These are phyloP conservation scores for Morbakka virulenta DNA, from an alignment of 30 jellyfish, hydroid and myxozoan genomes.

Conservation along the genomic window DNA sequence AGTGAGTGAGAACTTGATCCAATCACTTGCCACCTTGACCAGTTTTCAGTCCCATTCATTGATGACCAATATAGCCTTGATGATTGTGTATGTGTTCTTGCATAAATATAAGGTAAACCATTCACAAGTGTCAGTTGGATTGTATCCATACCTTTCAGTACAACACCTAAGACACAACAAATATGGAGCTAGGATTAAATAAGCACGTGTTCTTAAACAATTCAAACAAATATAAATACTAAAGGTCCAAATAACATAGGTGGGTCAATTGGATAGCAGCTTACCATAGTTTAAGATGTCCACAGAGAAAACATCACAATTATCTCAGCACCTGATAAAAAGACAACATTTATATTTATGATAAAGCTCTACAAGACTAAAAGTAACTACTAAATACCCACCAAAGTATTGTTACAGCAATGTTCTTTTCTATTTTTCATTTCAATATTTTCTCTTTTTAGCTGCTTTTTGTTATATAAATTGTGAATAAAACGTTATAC, in stretches of 20 bases:
- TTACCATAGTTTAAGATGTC: no score
- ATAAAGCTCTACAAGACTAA: no score
- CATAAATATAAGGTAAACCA: constrained; percentile 41
- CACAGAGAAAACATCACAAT: no score
- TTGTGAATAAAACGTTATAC: no score
- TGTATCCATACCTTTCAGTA: constrained; percentile 56
- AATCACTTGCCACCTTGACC: constrained; percentile 55
- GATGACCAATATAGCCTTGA: constrained; percentile 68
- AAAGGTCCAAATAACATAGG: neutral
- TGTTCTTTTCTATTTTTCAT: no score
- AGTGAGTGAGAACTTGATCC: constrained; percentile 65
- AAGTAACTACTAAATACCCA: neutral
- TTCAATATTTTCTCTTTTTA: no score
- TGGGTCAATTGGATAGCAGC: neutral
- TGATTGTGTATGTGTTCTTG: constrained; percentile 67
- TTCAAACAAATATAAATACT: neutral
- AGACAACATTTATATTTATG: no score
- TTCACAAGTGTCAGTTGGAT: constrained; percentile 34
- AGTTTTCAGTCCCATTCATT: constrained; percentile 5
- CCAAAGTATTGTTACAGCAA: neutral
- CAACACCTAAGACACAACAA: constrained; percentile 22
- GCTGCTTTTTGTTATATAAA: no score
- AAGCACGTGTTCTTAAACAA: neutral
- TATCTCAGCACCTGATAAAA: no score
- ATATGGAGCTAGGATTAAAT: neutral